Evolutionary conservation across 2,113 vertebrate species (phyloP).

Genomic region (Lepus timidus): DNA sequence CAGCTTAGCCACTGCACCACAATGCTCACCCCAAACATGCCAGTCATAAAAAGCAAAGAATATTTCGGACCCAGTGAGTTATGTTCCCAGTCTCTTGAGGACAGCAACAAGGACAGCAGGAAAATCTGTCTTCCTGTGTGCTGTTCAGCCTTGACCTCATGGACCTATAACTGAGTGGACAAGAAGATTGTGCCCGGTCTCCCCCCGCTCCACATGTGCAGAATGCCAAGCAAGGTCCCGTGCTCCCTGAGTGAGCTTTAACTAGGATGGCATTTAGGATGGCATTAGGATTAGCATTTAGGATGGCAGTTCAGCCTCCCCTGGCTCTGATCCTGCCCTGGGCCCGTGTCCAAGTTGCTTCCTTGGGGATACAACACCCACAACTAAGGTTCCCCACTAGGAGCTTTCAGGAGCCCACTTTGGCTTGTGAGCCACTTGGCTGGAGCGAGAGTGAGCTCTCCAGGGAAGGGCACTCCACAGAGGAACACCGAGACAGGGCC

Average conservation of each 20-base stretch:
- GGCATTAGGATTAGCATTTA: background rate
- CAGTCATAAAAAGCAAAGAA: background rate
- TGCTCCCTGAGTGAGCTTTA: rapidly evolving
- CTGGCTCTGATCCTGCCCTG: background rate
- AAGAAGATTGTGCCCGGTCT: background rate
- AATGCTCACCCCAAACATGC: no score
- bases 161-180: background rate
- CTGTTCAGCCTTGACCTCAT: background rate
- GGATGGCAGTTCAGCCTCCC: background rate
- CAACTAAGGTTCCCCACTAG: rapidly evolving
- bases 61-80: background rate
- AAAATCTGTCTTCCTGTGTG: background rate
- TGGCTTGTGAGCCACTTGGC: background rate
- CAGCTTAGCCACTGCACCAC: no score
- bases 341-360: background rate
- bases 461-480: background rate
- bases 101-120: background rate
- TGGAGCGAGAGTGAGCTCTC: background rate
- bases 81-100: background rate
- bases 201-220: background rate
- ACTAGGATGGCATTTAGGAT: background rate
- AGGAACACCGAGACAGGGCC: background rate
- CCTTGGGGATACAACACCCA: background rate
- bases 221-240: background rate
- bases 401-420: background rate